Evolutionary conservation across 2,113 vertebrate genomes (phyloP).

Genomic region (Channa argus): DNA sequence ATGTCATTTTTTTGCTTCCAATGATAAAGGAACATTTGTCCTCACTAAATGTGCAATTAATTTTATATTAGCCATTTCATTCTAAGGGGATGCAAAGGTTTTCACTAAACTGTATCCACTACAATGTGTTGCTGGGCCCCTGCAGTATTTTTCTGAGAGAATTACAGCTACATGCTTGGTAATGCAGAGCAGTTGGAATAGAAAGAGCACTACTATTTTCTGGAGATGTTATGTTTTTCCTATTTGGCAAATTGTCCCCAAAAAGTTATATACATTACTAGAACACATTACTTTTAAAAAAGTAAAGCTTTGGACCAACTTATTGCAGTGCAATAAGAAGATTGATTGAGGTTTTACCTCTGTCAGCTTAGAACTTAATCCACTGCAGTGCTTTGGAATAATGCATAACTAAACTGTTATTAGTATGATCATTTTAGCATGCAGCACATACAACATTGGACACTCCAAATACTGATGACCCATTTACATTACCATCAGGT

Average conservation of each 20-base stretch:
- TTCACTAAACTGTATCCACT: not conserved
- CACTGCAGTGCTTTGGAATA: conserved; percentile 22
- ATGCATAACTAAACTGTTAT: conserved; percentile 3
- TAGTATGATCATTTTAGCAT: conserved; percentile 12
- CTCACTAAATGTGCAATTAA: no score
- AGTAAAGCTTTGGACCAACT: conserved; percentile 55
- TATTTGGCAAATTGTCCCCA: not conserved
- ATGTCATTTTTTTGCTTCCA: no score
- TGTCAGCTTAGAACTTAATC: conserved; percentile 48
- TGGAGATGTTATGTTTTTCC: no score
- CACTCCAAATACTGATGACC: not conserved
- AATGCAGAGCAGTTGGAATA: no score
- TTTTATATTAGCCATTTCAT: no score
- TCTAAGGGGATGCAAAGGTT: no score
- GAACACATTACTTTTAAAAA: conserved; percentile 52
- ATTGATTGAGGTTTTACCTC: conserved; percentile 41
- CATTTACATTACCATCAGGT: not conserved
- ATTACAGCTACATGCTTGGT: not conserved
- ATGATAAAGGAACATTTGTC: no score
- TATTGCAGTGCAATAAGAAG: conserved; percentile 39
- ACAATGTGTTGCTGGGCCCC: not conserved
- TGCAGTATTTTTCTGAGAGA: conserved; percentile 11
- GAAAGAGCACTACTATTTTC: no score
- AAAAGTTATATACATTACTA: conserved; percentile 41
- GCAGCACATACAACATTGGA: not conserved